Base-by-base conservation (phyloP, 2,113 vertebrate genomes). In the Alaudala cheleensis region DNA sequence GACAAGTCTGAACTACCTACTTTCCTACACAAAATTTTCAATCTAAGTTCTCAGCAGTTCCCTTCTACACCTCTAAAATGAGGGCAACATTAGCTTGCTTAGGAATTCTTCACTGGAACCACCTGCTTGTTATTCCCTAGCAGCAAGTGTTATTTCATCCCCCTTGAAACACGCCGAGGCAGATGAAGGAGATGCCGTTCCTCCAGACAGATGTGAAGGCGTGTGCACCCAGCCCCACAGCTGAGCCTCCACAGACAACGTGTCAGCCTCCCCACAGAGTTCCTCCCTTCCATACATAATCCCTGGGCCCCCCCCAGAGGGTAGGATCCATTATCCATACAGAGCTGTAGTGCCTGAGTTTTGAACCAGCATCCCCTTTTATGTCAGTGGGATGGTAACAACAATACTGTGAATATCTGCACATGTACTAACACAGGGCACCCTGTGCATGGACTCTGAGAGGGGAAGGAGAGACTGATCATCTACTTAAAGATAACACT, bases 401-500 rank as follows among this genome's bases (percentile, higher is more conserved):
- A 37, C 0, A 2, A 18, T 7, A 12, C 10, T 28, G 58, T 15
- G 47, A 89, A 9, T 72, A 82, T 19, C 40, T 45, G 28, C 44
- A 44, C 10, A 3, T 1, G 19, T 5, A 26, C 21, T 29, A 31
- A 17, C 0, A 2, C 33, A 11, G 31, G 14, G 17, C 0, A 6
- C 11, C 14, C 29, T 29, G 26, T 4, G 34, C 26, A 19, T 1
- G 11, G 50, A 5, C 44, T 61, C 40, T 37, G 18, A 37, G 20
- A 51, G 10, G 24, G 69, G 29, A 85, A 94, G 19, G 3, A 76
- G 11, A 44, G 14, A 54, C 19, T 2, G 10, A 61, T 31, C 28
- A 17, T 22, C 67, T 81, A 24, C 58, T 45, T 26, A 57, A n/a
- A 47, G 19, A 3, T 25, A 67, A 44, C 45, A 65, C 12, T 57